Evolutionary conservation across 2,888 invertebrate species (phyloP).

Genomic region (Xestia xanthographa): DNA sequence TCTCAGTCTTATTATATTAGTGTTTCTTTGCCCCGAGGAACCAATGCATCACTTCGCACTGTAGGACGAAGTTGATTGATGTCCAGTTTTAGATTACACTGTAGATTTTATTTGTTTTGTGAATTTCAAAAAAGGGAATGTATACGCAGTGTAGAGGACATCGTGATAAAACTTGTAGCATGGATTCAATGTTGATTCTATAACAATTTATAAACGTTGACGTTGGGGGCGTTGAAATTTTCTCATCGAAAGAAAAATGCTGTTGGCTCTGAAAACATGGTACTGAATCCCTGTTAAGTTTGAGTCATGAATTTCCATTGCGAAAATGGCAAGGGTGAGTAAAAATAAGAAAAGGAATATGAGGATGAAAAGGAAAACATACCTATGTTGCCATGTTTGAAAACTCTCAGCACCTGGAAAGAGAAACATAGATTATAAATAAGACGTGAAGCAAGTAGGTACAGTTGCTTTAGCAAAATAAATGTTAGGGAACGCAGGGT

Average conservation of each 20-base stretch:
- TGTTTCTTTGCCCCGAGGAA: slow-evolving; percentile 20
- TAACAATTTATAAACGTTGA: no score
- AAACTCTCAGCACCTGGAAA: slow-evolving; percentile 33
- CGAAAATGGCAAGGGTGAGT: background rate
- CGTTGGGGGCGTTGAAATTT: no score
- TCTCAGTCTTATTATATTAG: slow-evolving; percentile 46
- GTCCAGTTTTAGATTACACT: background rate
- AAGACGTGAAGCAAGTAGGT: background rate
- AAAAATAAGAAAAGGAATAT: no score
- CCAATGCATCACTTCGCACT: background rate
- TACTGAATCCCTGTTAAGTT: background rate
- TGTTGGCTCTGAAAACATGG: background rate
- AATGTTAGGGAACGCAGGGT: background rate
- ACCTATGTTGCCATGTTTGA: slow-evolving; percentile 39
- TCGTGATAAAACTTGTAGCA: background rate
- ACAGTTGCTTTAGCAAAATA: background rate
- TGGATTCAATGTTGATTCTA: no score
- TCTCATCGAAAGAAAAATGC: background rate
- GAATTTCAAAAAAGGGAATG: background rate
- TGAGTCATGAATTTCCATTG: background rate
- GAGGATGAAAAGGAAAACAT: slow-evolving; percentile 16
- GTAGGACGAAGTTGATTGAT: slow-evolving; percentile 7
- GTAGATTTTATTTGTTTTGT: background rate
- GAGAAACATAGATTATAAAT: slow-evolving; percentile 23
- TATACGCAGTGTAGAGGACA: background rate